A percentile compares a stretch with the other conserved stretches of the same genome.
phyloP scores from a whole-genome alignment of 2,888 invertebrate genomes.

The Andrena bicolor region DNA sequence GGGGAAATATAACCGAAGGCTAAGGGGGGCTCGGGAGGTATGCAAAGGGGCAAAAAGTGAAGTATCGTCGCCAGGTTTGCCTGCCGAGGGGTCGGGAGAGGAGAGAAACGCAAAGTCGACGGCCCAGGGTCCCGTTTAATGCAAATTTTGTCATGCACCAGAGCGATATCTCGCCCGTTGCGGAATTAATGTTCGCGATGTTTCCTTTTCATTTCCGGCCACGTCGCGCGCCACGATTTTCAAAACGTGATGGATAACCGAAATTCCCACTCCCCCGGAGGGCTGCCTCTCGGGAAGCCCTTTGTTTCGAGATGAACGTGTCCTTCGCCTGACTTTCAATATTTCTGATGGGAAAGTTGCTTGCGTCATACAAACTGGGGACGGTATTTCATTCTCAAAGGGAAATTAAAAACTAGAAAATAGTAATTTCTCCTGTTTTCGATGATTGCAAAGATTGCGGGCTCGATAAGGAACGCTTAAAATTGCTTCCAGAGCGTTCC shows the following conservation, averaged over 20 bases:
- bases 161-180: conserved; percentile 65
- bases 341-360: not conserved
- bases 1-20: conserved; percentile 29
- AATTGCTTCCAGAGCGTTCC: too few relatives aligned
- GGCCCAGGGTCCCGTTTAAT: conserved; percentile 67
- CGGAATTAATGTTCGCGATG: conserved; percentile 73
- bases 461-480: too few relatives aligned
- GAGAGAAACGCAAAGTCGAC: conserved; percentile 58
- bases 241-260: conserved; percentile 67
- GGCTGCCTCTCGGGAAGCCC: not conserved
- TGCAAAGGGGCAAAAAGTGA: conserved; percentile 53
- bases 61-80: conserved; percentile 35
- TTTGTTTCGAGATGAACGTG: conserved; percentile 7
- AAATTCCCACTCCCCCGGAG: not conserved
- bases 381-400: too few relatives aligned
- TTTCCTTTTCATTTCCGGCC: conserved; percentile 76
- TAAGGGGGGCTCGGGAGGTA: conserved; percentile 30
- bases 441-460: too few relatives aligned
- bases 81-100: not conserved
- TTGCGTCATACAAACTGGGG: too few relatives aligned
- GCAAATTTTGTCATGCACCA: conserved; percentile 70
- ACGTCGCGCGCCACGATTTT: conserved; percentile 53
- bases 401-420: too few relatives aligned
- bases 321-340: not conserved
- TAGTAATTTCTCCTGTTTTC: too few relatives aligned